Percentiles rank a stretch among this genome's conserved stretches.
These are phyloP conservation scores for Tauraco hartlaubi DNA, from an alignment of 2,797 vertebrate species.

Conservation along the genomic window DNA sequence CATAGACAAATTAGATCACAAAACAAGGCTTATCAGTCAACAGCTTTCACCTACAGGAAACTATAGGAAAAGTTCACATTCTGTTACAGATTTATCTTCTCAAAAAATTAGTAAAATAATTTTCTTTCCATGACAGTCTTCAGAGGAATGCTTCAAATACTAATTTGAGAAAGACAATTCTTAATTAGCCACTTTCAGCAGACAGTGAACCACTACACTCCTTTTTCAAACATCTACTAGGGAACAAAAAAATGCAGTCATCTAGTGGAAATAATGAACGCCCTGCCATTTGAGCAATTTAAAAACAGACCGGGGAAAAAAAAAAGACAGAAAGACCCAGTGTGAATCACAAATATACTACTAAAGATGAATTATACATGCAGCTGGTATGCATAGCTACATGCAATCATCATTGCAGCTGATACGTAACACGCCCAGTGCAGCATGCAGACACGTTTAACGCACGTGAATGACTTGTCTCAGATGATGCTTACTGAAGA, in stretches of 20 bases:
- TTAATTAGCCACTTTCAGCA: conserved; percentile 1
- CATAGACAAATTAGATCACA: not conserved
- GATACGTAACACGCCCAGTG: not conserved
- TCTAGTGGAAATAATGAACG: not conserved
- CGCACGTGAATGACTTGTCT: not conserved
- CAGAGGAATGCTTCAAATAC: not conserved
- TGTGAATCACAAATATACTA: not conserved
- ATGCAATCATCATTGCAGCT: not conserved
- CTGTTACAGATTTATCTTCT: not conserved
- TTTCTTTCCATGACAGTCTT: not conserved
- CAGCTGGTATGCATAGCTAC: not conserved
- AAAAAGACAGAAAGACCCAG: not conserved
- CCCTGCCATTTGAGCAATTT: not conserved
- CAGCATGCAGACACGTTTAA: rapidly evolving
- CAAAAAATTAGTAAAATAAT: not conserved
- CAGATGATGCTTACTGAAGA: not conserved
- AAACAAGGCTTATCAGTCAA: not conserved
- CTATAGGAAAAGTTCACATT: not conserved
- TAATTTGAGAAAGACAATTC: conserved; percentile 11
- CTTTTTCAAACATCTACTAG: not conserved
- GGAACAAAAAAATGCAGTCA: not conserved
- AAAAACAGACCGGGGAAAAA: not conserved
- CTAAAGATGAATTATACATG: not conserved
- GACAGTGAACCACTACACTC: not conserved
- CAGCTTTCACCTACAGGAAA: not conserved